Percentiles rank a stretch among this genome's conserved stretches.
Evolutionary conservation across 2,888 invertebrate species (phyloP).

Genomic region (Callyntrura guangdongensis): DNA sequence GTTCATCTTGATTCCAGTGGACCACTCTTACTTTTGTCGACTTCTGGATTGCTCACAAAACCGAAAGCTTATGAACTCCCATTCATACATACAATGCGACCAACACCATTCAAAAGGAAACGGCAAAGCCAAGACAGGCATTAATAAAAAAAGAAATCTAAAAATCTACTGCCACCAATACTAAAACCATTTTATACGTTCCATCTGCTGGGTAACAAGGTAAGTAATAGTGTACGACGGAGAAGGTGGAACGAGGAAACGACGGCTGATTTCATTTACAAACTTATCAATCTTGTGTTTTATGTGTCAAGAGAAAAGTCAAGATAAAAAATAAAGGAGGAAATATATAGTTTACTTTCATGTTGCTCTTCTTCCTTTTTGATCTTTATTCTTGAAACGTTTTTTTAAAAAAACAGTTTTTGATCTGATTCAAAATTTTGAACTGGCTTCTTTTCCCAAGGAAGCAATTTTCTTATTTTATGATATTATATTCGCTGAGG

Average conservation of each 20-base stretch:
- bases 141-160: neutral
- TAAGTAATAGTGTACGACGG: neutral
- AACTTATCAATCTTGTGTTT: conserved; percentile 54
- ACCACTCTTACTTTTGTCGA: conserved; percentile 48
- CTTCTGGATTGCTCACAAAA: conserved; percentile 12
- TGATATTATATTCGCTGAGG: conserved; percentile 9
- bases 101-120: neutral
- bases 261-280: conserved; percentile 19
- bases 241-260: conserved; percentile 14
- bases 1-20: conserved; percentile 66
- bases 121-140: neutral
- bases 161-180: conserved; percentile 2
- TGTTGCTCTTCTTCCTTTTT: neutral
- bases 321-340: conserved; percentile 9
- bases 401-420: neutral
- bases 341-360: conserved; percentile 21
- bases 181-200: neutral
- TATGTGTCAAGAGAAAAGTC: conserved; percentile 21
- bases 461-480: conserved; percentile 27
- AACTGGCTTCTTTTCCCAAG: neutral
- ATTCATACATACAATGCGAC: no score
- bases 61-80: neutral
- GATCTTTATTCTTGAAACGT: conserved; percentile 14
- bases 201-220: neutral
- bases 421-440: conserved; percentile 2